These are phyloP conservation scores for Catotricha subobsoleta DNA, from an alignment of 2,888 invertebrate species.

Conservation along the genomic window DNA sequence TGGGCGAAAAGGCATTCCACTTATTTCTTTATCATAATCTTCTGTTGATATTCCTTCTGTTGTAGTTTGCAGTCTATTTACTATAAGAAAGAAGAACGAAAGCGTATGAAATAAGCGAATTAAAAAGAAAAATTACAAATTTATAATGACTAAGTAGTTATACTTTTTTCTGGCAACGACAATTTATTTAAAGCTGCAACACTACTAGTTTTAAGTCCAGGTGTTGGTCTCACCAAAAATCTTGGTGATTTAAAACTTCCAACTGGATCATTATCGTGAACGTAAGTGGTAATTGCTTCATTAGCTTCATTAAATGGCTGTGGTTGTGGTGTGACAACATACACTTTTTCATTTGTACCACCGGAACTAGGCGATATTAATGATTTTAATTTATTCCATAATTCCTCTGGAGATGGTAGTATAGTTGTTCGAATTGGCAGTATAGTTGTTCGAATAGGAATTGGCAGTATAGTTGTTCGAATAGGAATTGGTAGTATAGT, in stretches of 20 bases:
- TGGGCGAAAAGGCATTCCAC: conserved; percentile 33
- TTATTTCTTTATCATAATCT: conserved; percentile 34
- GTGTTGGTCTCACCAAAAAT: conserved; percentile 39
- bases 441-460: background rate
- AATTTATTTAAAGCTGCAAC: background rate
- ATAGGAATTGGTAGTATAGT: conserved; percentile 10
- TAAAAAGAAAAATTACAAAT: background rate
- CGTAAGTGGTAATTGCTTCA: conserved; percentile 8
- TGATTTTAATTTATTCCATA: conserved; percentile 49
- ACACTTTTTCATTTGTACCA: conserved; percentile 48
- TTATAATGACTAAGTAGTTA: background rate
- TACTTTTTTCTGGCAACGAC: too few species aligned
- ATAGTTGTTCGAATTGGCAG: conserved; percentile 4
- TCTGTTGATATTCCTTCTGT: conserved; percentile 18
- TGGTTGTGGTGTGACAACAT: conserved; percentile 64
- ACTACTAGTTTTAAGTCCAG: conserved; percentile 22
- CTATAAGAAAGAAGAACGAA: conserved; percentile 26
- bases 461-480: conserved; percentile 8
- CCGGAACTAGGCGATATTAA: conserved; percentile 52
- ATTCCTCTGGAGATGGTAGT: conserved; percentile 16
- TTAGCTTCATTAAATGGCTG: conserved; percentile 11
- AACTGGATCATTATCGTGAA: conserved; percentile 12
- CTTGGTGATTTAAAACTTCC: conserved; percentile 26
- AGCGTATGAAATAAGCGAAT: background rate
- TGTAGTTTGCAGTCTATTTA: conserved; percentile 37